phyloP scores from a whole-genome alignment of 37 sponge, comb jelly and placozoan species.

The Spongia lamella region DNA sequence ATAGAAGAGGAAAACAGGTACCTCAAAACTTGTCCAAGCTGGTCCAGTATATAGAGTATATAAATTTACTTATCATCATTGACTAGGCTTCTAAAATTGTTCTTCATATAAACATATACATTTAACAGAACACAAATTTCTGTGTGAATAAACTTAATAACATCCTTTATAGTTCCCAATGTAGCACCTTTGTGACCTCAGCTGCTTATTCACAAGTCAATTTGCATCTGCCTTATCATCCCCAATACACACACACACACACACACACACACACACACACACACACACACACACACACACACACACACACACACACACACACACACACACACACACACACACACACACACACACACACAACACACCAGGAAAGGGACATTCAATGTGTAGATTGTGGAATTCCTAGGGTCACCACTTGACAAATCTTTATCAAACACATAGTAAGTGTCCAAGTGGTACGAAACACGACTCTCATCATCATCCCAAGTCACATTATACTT shows the following conservation, averaged over 20 bases:
- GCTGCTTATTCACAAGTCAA: too few relatives aligned
- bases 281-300: conserved; percentile 9
- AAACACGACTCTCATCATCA: conserved; percentile 47
- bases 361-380: conserved; percentile 72
- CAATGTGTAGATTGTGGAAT: conserved; percentile 34
- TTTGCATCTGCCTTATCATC: neutral
- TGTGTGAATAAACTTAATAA: too few relatives aligned
- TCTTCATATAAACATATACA: too few relatives aligned
- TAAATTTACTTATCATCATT: too few relatives aligned
- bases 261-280: conserved; percentile 23
- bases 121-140: too few relatives aligned
- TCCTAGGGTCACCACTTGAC: conserved; percentile 30
- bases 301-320: conserved; percentile 9
- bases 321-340: neutral
- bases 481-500: conserved; percentile 60
- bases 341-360: neutral
- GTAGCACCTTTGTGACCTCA: too few relatives aligned
- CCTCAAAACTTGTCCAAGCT: too few relatives aligned
- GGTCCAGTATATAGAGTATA: too few relatives aligned
- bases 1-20: too few relatives aligned
- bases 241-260: conserved; percentile 7
- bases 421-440: conserved; percentile 47
- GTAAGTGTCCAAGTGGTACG: conserved; percentile 34
- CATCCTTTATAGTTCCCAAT: too few relatives aligned
- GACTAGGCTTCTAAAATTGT: too few relatives aligned